phyloP scores from a whole-genome alignment of 1,140 invertebrate species.

The Pygmarrhopalites habei region DNA sequence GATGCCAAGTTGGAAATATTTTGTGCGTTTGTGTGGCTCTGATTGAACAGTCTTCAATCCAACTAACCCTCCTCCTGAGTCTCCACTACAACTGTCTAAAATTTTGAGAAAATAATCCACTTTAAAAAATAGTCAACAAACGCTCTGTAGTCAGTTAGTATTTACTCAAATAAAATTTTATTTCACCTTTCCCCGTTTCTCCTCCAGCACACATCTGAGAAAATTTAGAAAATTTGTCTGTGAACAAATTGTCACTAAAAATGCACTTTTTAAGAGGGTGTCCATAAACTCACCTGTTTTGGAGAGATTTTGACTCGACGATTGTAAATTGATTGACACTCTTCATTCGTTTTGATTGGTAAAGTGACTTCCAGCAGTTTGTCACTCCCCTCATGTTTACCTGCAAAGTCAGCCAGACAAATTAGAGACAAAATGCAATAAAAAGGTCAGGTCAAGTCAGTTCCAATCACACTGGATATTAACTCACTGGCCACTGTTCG shows the following conservation, averaged over 20 bases:
- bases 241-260: neutral
- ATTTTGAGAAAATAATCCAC: too few species aligned
- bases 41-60: neutral
- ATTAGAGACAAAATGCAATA: neutral
- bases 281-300: constrained; percentile 20
- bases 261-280: neutral
- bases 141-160: too few species aligned
- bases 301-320: constrained; percentile 18
- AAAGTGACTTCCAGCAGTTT: constrained; percentile 23
- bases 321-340: constrained; percentile 27
- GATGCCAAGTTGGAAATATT: constrained; percentile 47
- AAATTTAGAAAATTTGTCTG: neutral
- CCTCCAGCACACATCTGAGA: constrained; percentile 33
- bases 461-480: neutral
- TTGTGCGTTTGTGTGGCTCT: constrained; percentile 14
- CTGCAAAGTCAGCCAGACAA: too few species aligned
- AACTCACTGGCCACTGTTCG: constrained; percentile 34
- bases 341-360: constrained; percentile 23
- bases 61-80: constrained; percentile 47
- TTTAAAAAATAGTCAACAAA: too few species aligned
- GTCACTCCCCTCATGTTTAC: constrained; percentile 21
- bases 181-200: constrained; percentile 13
- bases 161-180: too few species aligned
- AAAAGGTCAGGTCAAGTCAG: neutral
- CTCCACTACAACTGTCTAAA: constrained; percentile 33